A percentile compares a stretch with the other conserved stretches of the same genome.
phyloP scores from a whole-genome alignment of 2,113 vertebrate species.

The Cygnus buccinator region DNA sequence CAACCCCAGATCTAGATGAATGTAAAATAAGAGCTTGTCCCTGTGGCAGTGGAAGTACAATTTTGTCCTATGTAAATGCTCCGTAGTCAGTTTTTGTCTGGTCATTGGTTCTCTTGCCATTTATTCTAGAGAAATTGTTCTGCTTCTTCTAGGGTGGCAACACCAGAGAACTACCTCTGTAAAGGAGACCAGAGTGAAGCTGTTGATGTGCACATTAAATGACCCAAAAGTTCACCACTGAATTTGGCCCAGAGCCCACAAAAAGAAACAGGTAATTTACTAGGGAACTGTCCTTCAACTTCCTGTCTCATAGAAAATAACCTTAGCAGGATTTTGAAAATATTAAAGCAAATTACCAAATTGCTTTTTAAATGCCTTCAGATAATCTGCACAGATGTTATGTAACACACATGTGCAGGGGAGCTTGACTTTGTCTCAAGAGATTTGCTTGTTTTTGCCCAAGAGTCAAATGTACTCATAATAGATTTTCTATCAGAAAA shows the following conservation, averaged over 20 bases:
- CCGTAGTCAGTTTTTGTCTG: not conserved
- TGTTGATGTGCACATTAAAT: not conserved
- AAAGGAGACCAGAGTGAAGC: not conserved
- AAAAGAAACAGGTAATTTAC: not conserved
- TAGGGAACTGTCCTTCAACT: not conserved
- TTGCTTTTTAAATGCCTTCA: not conserved
- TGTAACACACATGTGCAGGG: not conserved
- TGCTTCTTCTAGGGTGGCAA: not conserved
- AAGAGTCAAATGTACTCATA: not conserved
- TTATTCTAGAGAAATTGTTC: not conserved
- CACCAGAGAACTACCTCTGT: not conserved
- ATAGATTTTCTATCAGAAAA: conserved; percentile 10
- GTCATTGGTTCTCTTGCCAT: not conserved
- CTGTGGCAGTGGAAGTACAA: not conserved
- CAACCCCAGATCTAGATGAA: not conserved
- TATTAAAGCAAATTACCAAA: not conserved
- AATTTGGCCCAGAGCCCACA: not conserved
- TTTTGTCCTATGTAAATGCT: not conserved
- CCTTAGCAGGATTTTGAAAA: not conserved
- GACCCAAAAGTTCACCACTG: not conserved
- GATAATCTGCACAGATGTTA: not conserved
- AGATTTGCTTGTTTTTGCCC: not conserved
- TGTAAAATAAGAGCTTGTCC: not conserved
- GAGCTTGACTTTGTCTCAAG: not conserved
- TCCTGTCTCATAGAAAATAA: not conserved